Base-by-base conservation (phyloP, 2,113 vertebrate species). In the Macquaria ambigua region DNA sequence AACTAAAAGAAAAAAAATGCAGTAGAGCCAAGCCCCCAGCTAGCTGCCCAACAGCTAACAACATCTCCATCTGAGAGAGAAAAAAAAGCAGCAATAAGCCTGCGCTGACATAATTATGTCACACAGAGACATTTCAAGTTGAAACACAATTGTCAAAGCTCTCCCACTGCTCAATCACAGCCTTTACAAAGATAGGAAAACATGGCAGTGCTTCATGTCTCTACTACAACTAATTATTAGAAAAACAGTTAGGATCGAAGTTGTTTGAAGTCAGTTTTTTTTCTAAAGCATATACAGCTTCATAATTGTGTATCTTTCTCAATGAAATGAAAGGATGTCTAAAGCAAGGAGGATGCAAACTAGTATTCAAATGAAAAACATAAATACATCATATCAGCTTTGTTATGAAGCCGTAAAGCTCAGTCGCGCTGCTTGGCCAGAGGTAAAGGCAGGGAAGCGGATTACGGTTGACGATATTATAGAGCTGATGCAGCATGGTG, bases 401-500 rank as follows among this genome's bases (percentile, higher is more conserved):
- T 86, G 58, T 89, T 83, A 67, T 53, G 34, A 62, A 84, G 72
- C 75, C 78, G 70, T 59, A 39, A 75, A 87, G 87, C 86, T 76
- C 83, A 18, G 84, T 70, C 66, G 58, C 78, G 76, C 74, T 34
- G 66, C 78, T 77, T 81, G 77, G 86, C 83, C 81, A 50, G 85
- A 87, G 81, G 87, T 83, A 79, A 87, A 85, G 66, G 73, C 83
- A 71, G 77, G 77, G 77, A 86, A 89, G 86, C 66, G 88, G 93
- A 94, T 94, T 94, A 93, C 12, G 48, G 74, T 77, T 81, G 53
- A 87, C 28, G 58, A 86, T 90, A 89, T 79, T 83, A 81, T 89
- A 88, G 74, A 81, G 92, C 91, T 93, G 92, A 94, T 87, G 89
- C 92, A 93, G 93, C 92, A 87, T 21, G 84, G 80, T 81, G 67